Conservation (phyloP, 2,888 invertebrate species). For the Craniophora ligustri region DNA sequence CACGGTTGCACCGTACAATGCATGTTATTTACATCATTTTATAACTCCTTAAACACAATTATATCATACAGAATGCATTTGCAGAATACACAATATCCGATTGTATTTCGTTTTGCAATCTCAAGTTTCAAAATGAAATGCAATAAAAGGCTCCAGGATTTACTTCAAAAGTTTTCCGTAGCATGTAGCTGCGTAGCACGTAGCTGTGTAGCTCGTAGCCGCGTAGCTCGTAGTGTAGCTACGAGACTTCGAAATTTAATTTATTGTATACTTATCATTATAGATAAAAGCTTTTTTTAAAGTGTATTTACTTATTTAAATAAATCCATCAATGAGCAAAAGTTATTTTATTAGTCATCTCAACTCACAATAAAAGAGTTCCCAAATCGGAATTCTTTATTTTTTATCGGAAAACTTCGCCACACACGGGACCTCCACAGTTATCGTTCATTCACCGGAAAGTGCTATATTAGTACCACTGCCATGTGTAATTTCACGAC, state of each 20-base stretch:
- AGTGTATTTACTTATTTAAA: too few relatives aligned
- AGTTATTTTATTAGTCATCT: too few relatives aligned
- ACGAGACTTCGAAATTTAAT: conserved; percentile 13
- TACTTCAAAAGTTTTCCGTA: conserved; percentile 28
- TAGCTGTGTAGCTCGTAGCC: conserved; percentile 31
- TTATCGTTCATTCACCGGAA: conserved; percentile 6
- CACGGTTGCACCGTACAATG: too few relatives aligned
- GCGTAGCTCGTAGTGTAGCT: conserved; percentile 19
- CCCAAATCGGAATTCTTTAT: too few relatives aligned
- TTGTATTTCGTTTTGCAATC: not conserved
- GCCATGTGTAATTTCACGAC: conserved; percentile 39
- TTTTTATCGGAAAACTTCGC: not conserved
- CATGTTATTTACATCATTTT: conserved; percentile 13
- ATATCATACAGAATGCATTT: not conserved
- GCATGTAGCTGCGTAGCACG: conserved; percentile 28
- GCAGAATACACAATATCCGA: not conserved
- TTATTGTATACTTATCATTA: too few relatives aligned
- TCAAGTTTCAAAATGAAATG: conserved; percentile 3
- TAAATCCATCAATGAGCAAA: too few relatives aligned
- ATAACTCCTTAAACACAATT: not conserved
- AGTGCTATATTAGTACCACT: conserved; percentile 16
- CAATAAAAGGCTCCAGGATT: conserved; percentile 18
- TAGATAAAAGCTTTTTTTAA: too few relatives aligned
- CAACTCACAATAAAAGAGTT: too few relatives aligned
- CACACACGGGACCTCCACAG: not conserved